A percentile compares a stretch with the other conserved stretches of the same genome.
These are phyloP conservation scores for Apis mellifera DNA, from an alignment of 1,140 invertebrate species.

Conservation along the genomic window DNA sequence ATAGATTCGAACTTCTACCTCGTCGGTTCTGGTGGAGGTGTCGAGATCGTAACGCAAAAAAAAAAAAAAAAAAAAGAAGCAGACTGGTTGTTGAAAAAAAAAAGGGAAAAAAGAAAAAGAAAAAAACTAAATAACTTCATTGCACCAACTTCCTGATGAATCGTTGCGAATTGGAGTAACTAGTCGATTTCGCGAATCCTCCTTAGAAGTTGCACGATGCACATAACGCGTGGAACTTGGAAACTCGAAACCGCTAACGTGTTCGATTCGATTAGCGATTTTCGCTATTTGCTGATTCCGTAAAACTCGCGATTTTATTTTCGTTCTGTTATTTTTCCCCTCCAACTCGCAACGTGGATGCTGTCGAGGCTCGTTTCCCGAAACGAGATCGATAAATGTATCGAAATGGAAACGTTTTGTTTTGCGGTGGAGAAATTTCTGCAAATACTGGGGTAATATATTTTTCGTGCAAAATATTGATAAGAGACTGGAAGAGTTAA, in stretches of 20 bases:
- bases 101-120: no score
- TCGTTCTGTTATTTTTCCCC: background rate
- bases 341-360: background rate
- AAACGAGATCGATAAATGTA: background rate
- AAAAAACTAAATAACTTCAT: slow-evolving; percentile 58
- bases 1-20: slow-evolving; percentile 38
- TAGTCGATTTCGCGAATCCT: slow-evolving; percentile 46
- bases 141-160: slow-evolving; percentile 43
- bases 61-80: background rate
- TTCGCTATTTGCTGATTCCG: slow-evolving; percentile 16
- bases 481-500: no score
- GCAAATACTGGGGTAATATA: background rate
- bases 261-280: slow-evolving; percentile 22
- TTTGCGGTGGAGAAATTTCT: background rate
- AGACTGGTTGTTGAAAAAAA: background rate
- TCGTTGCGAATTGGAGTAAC: slow-evolving; percentile 40
- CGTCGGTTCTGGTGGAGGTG: slow-evolving; percentile 22
- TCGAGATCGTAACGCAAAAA: slow-evolving; percentile 1
- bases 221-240: background rate
- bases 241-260: background rate
- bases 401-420: background rate
- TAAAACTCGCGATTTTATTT: background rate
- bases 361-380: background rate
- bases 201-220: slow-evolving; percentile 1
- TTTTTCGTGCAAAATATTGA: background rate